Base-by-base conservation (phyloP, 1,140 invertebrate species). In the Pygmarrhopalites habei region DNA sequence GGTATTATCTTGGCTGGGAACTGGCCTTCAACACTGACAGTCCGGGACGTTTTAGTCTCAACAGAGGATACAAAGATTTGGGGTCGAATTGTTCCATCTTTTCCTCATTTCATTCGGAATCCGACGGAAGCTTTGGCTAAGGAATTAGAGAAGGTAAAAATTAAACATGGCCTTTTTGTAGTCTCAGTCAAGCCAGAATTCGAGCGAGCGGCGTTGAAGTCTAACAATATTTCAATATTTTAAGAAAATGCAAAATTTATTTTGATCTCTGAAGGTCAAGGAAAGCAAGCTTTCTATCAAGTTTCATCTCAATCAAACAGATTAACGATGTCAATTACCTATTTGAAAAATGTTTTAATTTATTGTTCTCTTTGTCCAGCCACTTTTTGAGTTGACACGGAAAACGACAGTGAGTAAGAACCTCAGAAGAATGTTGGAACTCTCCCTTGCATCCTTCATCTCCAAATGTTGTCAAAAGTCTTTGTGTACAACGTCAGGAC, bases 121-220 rank as follows among this genome's bases (percentile, higher is more conserved):
- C 66, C 69, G 3, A 39, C 64, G 12, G 69, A 71, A 57, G 51
- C 57, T 28, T 43, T 71, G 10, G 69, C 61, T 12, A 71, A 66
- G 28, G 66, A 71, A 62, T 17, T 68, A 15, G 69, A 71, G 28
- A 64, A 68, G 64, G 44, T 35, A 14, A 14, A 35, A 17, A 21
- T 57, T 21, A 19, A 12, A 10, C 19, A 23, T 49, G 12, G 23
- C 19, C 23, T 23, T 49, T 10, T 12, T 7, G 7, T 7, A 10
- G 23, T 15, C 7, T 58, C 29, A n/a, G n/a, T n/a, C n/a, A n/a
- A n/a, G n/a, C n/a, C n/a, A n/a, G n/a, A n/a, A n/a, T n/a, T n/a
- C n/a, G n/a, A n/a, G n/a, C n/a, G n/a, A n/a, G n/a, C n/a, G n/a
- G n/a, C n/a, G n/a, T n/a, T n/a, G n/a, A n/a, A n/a, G n/a, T n/a